Evolutionary conservation across 2,888 invertebrate species (phyloP).

Genomic region (Caenorhabditis virilis): DNA sequence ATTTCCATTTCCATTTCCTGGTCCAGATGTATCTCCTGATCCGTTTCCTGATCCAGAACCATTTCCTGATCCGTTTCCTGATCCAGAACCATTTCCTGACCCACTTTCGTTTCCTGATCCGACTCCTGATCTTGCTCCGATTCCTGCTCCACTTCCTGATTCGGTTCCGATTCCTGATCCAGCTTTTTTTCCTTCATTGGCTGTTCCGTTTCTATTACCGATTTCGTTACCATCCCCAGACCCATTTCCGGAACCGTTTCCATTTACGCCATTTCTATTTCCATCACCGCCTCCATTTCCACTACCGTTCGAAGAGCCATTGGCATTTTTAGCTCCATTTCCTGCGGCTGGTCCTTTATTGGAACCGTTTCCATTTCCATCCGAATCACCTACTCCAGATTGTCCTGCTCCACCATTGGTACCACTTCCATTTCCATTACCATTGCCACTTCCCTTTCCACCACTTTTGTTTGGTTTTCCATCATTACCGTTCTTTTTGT

Average conservation of each 20-base stretch:
- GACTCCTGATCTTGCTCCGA: neutral
- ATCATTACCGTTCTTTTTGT: slow-evolving; percentile 5
- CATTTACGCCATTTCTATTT: slow-evolving; percentile 4
- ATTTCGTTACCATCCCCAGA: slow-evolving; percentile 5
- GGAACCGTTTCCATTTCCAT: slow-evolving; percentile 1
- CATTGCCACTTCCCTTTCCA: slow-evolving; percentile 7
- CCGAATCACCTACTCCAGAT: slow-evolving; percentile 1
- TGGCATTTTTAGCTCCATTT: slow-evolving; percentile 9
- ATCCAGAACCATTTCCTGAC: slow-evolving; percentile 3
- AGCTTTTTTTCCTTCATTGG: slow-evolving; percentile 2
- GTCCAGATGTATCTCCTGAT: neutral
- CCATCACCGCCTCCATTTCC: slow-evolving; percentile 2
- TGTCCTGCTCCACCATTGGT: neutral
- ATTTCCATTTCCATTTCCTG: slow-evolving; percentile 1
- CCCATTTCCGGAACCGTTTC: slow-evolving; percentile 10
- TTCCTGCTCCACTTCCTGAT: slow-evolving; percentile 2
- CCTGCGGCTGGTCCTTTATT: neutral
- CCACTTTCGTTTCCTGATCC: neutral
- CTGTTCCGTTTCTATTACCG: slow-evolving; percentile 10
- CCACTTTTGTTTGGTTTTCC: slow-evolving; percentile 6
- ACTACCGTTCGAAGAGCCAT: neutral
- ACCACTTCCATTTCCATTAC: slow-evolving; percentile 12
- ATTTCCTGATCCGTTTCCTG: slow-evolving; percentile 3
- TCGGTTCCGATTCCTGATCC: slow-evolving; percentile 3
- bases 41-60: slow-evolving; percentile 1